These are phyloP conservation scores for Heliconius ismenius DNA, from an alignment of 2,888 invertebrate genomes.

Conservation along the genomic window DNA sequence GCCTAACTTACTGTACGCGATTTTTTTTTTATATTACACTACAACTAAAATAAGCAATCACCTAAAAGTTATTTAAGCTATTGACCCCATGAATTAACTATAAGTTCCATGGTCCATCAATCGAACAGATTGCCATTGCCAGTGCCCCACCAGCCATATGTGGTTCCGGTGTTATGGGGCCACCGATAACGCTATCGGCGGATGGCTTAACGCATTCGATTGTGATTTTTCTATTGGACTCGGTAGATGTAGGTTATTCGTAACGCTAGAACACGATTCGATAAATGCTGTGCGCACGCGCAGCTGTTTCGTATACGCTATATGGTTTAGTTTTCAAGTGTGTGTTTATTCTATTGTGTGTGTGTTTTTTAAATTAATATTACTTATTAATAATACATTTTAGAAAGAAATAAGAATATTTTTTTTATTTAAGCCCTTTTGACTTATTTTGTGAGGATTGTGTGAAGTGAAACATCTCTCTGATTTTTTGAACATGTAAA, in stretches of 20 bases:
- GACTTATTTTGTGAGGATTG: not conserved
- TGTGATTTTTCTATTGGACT: conserved; percentile 72
- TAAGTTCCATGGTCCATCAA: conserved; percentile 21
- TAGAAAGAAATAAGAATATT: not conserved
- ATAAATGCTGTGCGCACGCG: conserved; percentile 30
- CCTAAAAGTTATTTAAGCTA: not conserved
- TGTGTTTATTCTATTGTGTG: not conserved
- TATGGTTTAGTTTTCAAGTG: not conserved
- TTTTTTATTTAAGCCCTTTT: not conserved
- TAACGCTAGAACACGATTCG: conserved; percentile 50
- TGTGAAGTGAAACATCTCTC: not conserved
- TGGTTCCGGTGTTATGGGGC: conserved; percentile 40
- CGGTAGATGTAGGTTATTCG: conserved; percentile 62
- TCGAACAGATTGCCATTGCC: conserved; percentile 30
- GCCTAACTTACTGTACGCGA: too few relatives aligned
- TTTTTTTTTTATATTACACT: not conserved
- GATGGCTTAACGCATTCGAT: conserved; percentile 66
- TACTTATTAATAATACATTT: not conserved
- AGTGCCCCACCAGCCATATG: conserved; percentile 35
- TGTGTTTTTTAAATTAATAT: not conserved
- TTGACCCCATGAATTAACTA: not conserved
- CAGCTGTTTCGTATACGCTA: not conserved
- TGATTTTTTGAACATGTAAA: not conserved
- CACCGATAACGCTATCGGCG: conserved; percentile 62
- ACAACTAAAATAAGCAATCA: not conserved